Percentiles rank a stretch among this genome's conserved stretches.
Evolutionary conservation across 1,140 invertebrate species (phyloP).

Genomic region (Drepana arcuata): DNA sequence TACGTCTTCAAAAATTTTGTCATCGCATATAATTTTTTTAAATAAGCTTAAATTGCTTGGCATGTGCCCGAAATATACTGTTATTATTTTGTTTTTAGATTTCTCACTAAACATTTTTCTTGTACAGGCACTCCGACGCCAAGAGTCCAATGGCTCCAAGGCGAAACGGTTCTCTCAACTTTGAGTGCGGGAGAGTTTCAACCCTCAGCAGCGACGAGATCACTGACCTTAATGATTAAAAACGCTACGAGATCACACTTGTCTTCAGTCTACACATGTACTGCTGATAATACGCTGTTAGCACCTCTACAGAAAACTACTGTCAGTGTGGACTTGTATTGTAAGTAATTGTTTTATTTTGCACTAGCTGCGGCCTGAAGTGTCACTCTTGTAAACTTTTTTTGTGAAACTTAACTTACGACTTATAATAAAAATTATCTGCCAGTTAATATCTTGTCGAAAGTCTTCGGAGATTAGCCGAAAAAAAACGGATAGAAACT

Average conservation of each 20-base stretch:
- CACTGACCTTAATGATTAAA: conserved; percentile 62
- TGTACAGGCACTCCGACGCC: conserved; percentile 85
- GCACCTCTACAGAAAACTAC: conserved; percentile 75
- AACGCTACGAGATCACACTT: conserved; percentile 46
- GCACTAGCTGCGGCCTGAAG: too few relatives aligned
- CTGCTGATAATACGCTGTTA: conserved; percentile 83
- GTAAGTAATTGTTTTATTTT: conserved; percentile 74
- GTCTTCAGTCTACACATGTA: conserved; percentile 82
- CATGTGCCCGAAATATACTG: too few relatives aligned
- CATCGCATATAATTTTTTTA: too few relatives aligned
- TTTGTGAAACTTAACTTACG: too few relatives aligned
- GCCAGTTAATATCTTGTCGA: too few relatives aligned
- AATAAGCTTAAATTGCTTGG: too few relatives aligned
- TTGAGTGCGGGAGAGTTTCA: conserved; percentile 35
- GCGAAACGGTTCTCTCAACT: conserved; percentile 77
- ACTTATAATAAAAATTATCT: too few relatives aligned
- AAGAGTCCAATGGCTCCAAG: conserved; percentile 89
- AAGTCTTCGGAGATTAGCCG: too few relatives aligned
- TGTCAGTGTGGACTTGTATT: conserved; percentile 81
- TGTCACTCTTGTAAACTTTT: too few relatives aligned
- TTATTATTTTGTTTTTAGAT: too few relatives aligned
- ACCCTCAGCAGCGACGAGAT: conserved; percentile 27
- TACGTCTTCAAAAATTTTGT: too few relatives aligned
- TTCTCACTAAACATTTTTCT: conserved; percentile 14
- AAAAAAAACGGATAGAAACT: too few relatives aligned